These are phyloP conservation scores for Dilophus febrilis DNA, from an alignment of 2,888 invertebrate genomes.

Conservation along the genomic window DNA sequence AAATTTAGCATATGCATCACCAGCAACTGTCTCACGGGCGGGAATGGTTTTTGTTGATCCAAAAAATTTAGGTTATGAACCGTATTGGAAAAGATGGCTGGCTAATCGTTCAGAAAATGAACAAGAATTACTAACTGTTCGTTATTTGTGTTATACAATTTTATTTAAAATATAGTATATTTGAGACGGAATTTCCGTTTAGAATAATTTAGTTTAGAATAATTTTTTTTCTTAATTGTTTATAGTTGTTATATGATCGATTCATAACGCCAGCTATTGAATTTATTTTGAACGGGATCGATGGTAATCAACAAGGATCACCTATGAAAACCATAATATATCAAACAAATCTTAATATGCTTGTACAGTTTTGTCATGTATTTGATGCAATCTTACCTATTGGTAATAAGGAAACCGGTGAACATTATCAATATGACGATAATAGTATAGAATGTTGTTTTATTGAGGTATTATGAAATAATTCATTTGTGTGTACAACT, in stretches of 20 bases:
- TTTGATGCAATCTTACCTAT: constrained; percentile 54
- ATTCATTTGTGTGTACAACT: too few relatives aligned
- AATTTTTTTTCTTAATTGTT: background rate
- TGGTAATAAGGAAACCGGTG: constrained; percentile 25
- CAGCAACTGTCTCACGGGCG: constrained; percentile 81
- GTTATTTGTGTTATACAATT: background rate
- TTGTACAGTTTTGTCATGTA: constrained; percentile 65
- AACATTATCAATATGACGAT: constrained; percentile 33
- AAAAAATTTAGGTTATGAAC: constrained; percentile 71
- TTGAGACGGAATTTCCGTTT: too few relatives aligned
- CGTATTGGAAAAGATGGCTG: constrained; percentile 77
- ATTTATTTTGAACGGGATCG: constrained; percentile 53
- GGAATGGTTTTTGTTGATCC: constrained; percentile 92
- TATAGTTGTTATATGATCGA: constrained; percentile 47
- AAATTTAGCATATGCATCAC: constrained; percentile 77
- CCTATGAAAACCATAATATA: constrained; percentile 68
- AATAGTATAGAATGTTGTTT: constrained; percentile 55
- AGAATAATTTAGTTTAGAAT: background rate
- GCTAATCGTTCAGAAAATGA: constrained; percentile 35
- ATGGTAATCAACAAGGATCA: constrained; percentile 51
- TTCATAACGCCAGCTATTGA: constrained; percentile 55
- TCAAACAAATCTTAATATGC: constrained; percentile 75
- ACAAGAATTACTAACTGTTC: constrained; percentile 28
- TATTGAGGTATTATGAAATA: constrained; percentile 32
- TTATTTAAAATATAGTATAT: background rate